phyloP scores from a whole-genome alignment of 2,113 vertebrate species.

The Anguilla rostrata region DNA sequence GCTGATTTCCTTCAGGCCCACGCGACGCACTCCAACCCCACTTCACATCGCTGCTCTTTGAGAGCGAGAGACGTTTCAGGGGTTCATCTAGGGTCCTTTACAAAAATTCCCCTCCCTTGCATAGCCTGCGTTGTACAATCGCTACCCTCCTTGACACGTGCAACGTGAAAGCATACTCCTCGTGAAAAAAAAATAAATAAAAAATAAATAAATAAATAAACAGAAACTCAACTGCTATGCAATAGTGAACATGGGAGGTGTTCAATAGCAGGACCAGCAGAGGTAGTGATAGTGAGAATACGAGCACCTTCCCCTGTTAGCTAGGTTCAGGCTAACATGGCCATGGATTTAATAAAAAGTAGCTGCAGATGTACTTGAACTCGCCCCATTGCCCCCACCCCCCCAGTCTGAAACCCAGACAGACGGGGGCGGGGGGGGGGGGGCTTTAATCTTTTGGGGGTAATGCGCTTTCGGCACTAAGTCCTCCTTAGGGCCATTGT shows the following conservation, averaged over 20 bases:
- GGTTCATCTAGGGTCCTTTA: background rate
- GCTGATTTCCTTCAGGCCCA: no score
- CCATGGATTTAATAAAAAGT: background rate
- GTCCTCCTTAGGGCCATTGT: slow-evolving; percentile 69
- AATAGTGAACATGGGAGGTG: background rate
- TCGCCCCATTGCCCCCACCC: background rate
- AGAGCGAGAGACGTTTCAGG: background rate
- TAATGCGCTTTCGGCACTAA: slow-evolving; percentile 66
- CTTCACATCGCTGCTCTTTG: background rate
- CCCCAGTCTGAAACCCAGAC: slow-evolving; percentile 18
- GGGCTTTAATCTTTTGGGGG: slow-evolving; percentile 61
- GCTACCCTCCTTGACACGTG: background rate
- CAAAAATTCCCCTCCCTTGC: background rate
- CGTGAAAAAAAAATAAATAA: no score
- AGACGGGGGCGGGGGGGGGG: slow-evolving; percentile 35
- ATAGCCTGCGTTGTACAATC: background rate
- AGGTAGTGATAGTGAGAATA: background rate
- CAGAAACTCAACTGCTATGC: background rate
- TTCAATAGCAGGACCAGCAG: background rate
- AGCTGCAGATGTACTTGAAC: background rate
- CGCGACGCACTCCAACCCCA: background rate
- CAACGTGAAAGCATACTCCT: background rate
- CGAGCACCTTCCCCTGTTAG: background rate
- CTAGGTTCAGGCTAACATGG: background rate
- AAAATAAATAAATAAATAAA: no score